phyloP scores from a whole-genome alignment of 1,140 invertebrate species.

The Antheraea pernyi region DNA sequence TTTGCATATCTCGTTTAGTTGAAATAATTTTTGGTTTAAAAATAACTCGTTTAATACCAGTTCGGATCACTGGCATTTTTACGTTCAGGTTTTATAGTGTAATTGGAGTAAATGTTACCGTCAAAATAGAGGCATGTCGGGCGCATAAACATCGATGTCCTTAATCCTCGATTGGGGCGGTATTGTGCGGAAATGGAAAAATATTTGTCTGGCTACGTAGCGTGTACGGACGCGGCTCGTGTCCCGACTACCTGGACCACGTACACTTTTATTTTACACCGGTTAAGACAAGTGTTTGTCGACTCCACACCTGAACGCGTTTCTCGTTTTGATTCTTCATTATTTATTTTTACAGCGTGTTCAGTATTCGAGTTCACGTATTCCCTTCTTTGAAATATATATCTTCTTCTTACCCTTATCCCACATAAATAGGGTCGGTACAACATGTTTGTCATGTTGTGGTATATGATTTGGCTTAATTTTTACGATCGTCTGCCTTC shows the following conservation, averaged over 20 bases:
- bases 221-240: not conserved
- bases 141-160: conserved; percentile 8
- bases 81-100: not conserved
- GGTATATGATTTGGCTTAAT: too few relatives aligned
- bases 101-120: conserved; percentile 1
- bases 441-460: too few relatives aligned
- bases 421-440: too few relatives aligned
- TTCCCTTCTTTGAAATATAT: not conserved
- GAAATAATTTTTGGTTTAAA: too few relatives aligned
- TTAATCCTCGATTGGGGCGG: conserved; percentile 15
- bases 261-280: conserved; percentile 13
- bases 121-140: not conserved
- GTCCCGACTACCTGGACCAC: conserved; percentile 2
- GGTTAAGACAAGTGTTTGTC: not conserved
- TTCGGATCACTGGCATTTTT: not conserved
- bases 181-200: conserved; percentile 14
- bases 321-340: conserved; percentile 1
- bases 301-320: not conserved
- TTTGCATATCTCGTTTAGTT: too few relatives aligned
- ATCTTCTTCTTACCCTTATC: too few relatives aligned
- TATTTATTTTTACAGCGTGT: conserved; percentile 2
- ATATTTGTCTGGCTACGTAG: conserved; percentile 13
- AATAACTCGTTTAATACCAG: too few relatives aligned
- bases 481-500: too few relatives aligned
- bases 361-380: not conserved